A percentile compares a stretch with the other conserved stretches of the same genome.
phyloP scores from a whole-genome alignment of 2,113 vertebrate genomes.

The Hyperoodon ampullatus region DNA sequence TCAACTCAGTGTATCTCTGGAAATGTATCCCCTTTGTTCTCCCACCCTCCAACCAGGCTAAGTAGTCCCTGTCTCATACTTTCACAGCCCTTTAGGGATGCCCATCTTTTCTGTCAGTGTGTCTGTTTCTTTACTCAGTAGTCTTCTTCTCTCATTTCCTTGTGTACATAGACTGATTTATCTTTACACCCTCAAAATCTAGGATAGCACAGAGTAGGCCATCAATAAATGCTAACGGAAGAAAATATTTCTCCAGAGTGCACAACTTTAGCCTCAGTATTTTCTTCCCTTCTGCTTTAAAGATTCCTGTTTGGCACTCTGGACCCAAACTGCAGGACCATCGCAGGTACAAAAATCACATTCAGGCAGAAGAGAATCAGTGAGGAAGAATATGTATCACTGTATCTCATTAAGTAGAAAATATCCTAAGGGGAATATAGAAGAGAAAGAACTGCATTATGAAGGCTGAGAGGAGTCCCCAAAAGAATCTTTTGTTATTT shows the following conservation, averaged over 20 bases:
- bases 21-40: not conserved
- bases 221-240: not conserved
- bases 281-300: conserved; percentile 28
- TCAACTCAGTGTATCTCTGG: not conserved
- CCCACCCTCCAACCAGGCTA: too few species aligned
- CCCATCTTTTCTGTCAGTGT: not conserved
- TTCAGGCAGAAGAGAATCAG: not conserved
- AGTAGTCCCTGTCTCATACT: fast-evolving
- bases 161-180: not conserved
- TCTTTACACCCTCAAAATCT: not conserved
- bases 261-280: not conserved
- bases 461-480: conserved; percentile 6
- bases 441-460: not conserved
- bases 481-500: conserved; percentile 35
- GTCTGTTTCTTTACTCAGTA: not conserved
- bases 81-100: too few species aligned
- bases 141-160: not conserved
- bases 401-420: conserved; percentile 46
- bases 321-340: not conserved
- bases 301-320: not conserved
- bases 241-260: conserved; percentile 36
- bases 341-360: not conserved
- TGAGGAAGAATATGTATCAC: not conserved
- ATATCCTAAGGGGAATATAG: conserved; percentile 37
- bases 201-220: not conserved